phyloP scores from a whole-genome alignment of 1,140 invertebrate genomes.

The Tyrophagus putrescentiae region DNA sequence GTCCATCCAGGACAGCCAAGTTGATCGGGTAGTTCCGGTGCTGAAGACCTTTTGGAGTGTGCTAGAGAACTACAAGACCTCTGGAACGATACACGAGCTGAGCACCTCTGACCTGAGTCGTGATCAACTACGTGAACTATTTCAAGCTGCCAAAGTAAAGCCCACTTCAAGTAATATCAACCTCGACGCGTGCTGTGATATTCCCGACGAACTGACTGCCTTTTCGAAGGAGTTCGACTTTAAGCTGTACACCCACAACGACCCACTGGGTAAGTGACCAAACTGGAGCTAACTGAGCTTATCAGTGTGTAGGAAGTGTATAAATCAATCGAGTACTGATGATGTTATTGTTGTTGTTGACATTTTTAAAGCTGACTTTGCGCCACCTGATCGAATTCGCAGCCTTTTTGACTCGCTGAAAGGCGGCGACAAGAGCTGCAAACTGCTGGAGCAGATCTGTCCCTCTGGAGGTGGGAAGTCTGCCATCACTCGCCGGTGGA shows the following conservation, averaged over 20 bases:
- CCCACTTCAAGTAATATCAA: slow-evolving; percentile 89
- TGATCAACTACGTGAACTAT: slow-evolving; percentile 53
- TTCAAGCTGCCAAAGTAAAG: slow-evolving; percentile 60
- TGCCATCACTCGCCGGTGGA: slow-evolving; percentile 46
- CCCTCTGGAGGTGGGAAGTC: slow-evolving; percentile 29
- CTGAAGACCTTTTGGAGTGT: slow-evolving; percentile 55
- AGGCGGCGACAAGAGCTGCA: slow-evolving; percentile 30
- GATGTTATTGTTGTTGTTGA: slow-evolving; percentile 5
- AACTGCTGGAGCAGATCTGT: slow-evolving; percentile 39
- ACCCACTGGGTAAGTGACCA: slow-evolving; percentile 70
- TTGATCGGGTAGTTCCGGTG: slow-evolving; percentile 40
- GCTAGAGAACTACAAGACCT: slow-evolving; percentile 50
- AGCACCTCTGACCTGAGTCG: slow-evolving; percentile 80
- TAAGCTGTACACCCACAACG: slow-evolving; percentile 84
- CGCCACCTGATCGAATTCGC: not conserved
- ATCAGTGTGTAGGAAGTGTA: too few species aligned
- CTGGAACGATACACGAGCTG: slow-evolving; percentile 50
- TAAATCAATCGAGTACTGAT: slow-evolving; percentile 1
- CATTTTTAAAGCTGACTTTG: slow-evolving; percentile 20
- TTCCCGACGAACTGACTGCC: slow-evolving; percentile 68
- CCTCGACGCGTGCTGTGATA: slow-evolving; percentile 83
- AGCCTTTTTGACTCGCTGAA: slow-evolving; percentile 34
- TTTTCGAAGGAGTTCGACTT: slow-evolving; percentile 81
- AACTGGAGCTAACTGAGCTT: too few species aligned
- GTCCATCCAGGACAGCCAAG: slow-evolving; percentile 44